Conservation (phyloP, 2,113 vertebrate genomes). For the Lagopus muta region DNA sequence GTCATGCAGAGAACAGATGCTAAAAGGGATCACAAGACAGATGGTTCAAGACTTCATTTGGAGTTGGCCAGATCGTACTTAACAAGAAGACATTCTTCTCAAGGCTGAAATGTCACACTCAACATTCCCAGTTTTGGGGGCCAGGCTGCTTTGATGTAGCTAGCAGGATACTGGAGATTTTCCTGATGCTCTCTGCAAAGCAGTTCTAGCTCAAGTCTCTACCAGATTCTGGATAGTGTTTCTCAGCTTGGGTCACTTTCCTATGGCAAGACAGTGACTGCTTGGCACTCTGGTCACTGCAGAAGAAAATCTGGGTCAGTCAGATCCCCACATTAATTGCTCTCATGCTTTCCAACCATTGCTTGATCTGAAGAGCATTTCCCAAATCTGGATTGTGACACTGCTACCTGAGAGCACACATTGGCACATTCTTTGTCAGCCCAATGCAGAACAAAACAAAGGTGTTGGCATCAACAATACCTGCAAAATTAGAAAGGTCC, state of each 20-base stretch:
- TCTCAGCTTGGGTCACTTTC: not conserved
- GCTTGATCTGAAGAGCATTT: not conserved
- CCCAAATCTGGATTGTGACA: not conserved
- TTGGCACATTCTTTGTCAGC: not conserved
- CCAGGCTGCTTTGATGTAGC: not conserved
- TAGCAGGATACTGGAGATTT: not conserved
- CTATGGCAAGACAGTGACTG: not conserved
- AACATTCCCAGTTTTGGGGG: no score
- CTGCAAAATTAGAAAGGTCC: fast-evolving
- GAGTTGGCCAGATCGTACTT: not conserved
- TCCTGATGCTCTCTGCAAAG: no score
- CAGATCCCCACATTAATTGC: no score
- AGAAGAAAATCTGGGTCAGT: not conserved
- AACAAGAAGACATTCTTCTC: not conserved
- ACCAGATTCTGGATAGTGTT: no score
- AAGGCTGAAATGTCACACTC: not conserved
- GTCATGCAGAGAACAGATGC: not conserved
- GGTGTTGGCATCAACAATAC: not conserved
- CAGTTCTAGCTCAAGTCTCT: not conserved
- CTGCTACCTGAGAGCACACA: not conserved
- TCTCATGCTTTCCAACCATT: no score
- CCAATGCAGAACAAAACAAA: not conserved
- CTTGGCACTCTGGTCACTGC: not conserved
- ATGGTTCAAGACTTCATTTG: not conserved
- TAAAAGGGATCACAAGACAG: not conserved